phyloP scores from a whole-genome alignment of 2,888 invertebrate genomes.

The Eristalis tenax region DNA sequence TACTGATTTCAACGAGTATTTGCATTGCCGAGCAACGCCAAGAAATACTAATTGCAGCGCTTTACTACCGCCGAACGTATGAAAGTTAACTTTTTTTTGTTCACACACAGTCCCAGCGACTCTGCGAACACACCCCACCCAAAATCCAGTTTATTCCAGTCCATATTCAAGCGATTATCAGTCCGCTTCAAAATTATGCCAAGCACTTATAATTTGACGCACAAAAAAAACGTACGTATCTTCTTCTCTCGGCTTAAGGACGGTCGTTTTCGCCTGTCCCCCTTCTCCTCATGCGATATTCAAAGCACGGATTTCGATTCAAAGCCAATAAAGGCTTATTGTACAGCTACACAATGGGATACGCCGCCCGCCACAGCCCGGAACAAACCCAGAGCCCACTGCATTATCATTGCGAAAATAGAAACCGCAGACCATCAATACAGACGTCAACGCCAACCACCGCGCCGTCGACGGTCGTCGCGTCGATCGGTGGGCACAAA shows the following conservation, averaged over 20 bases:
- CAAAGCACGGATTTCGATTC: conserved; percentile 59
- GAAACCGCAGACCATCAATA: conserved; percentile 24
- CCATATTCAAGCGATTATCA: conserved; percentile 38
- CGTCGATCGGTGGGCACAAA: background rate
- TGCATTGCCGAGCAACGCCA: conserved; percentile 51
- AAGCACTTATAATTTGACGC: background rate
- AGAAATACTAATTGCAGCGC: conserved; percentile 64
- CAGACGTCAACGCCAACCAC: background rate
- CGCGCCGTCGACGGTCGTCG: background rate
- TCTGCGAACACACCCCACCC: conserved; percentile 3
- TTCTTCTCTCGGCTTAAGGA: background rate
- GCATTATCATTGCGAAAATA: conserved; percentile 30
- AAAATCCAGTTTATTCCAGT: background rate
- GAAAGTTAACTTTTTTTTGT: conserved; percentile 57
- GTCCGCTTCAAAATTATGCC: background rate
- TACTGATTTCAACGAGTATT: conserved; percentile 34
- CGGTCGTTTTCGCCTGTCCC: background rate
- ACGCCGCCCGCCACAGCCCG: background rate
- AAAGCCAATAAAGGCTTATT: conserved; percentile 57
- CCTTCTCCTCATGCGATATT: conserved; percentile 28
- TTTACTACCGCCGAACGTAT: conserved; percentile 56
- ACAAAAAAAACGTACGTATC: background rate
- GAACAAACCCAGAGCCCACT: background rate
- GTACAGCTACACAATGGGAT: conserved; percentile 47
- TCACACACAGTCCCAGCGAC: background rate